These are phyloP conservation scores for Oscheius sp. DNA, from an alignment of 2,888 invertebrate species.

Conservation along the genomic window DNA sequence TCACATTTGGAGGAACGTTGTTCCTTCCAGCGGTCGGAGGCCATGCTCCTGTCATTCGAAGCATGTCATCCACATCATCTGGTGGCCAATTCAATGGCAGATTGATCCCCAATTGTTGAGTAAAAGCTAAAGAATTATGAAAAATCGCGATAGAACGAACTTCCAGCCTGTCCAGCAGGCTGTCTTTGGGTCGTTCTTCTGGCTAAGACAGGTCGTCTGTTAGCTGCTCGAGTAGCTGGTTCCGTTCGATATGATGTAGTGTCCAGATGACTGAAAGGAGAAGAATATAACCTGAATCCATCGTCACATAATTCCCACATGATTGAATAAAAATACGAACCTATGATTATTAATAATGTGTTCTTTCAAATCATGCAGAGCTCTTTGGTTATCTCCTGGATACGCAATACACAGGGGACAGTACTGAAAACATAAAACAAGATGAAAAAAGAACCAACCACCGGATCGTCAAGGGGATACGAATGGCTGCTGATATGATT, in stretches of 20 bases:
- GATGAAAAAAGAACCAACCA: slow-evolving; percentile 8
- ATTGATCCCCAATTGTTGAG: slow-evolving; percentile 7
- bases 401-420: slow-evolving; percentile 96
- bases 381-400: slow-evolving; percentile 92
- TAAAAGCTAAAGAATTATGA: slow-evolving; percentile 26
- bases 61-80: slow-evolving; percentile 33
- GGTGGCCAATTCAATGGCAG: slow-evolving; percentile 24
- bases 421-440: slow-evolving; percentile 76
- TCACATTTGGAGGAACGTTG: slow-evolving; percentile 2
- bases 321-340: slow-evolving; percentile 10
- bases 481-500: slow-evolving; percentile 84
- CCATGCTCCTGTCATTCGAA: slow-evolving; percentile 18
- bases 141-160: no score
- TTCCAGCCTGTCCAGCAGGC: slow-evolving; percentile 31
- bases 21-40: background rate
- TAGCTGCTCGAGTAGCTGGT: slow-evolving; percentile 18
- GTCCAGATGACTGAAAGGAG: slow-evolving; percentile 17
- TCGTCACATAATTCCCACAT: background rate
- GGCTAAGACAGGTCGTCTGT: slow-evolving; percentile 44
- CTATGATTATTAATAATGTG: slow-evolving; percentile 90
- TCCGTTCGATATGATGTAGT: slow-evolving; percentile 27
- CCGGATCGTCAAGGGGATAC: slow-evolving; percentile 83
- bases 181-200: slow-evolving; percentile 32
- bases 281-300: background rate
- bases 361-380: slow-evolving; percentile 95